Conservation (phyloP, 2,797 vertebrate genomes). For the Lophotriccus pileatus region DNA sequence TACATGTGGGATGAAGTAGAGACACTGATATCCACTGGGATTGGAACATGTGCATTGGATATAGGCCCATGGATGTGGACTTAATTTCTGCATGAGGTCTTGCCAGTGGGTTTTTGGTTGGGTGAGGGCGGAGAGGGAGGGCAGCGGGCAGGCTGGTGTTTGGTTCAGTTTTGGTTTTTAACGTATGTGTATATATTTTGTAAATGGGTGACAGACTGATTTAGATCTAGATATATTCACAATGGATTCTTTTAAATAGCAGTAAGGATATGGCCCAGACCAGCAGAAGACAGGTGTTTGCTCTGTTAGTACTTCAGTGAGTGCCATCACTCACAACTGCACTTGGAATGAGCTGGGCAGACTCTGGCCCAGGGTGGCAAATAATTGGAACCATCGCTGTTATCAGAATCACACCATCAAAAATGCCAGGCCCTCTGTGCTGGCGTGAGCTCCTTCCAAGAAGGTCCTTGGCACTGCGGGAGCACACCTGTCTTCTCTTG, state of each 20-base stretch:
- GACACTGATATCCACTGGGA: constrained; percentile 54
- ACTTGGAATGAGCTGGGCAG: neutral
- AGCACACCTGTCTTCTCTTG: neutral
- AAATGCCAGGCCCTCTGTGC: neutral
- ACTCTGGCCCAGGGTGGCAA: neutral
- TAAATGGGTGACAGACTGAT: constrained; percentile 67
- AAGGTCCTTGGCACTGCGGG: neutral
- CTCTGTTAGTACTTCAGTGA: neutral
- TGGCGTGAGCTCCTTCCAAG: neutral
- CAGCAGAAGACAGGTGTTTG: neutral
- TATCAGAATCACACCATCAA: neutral
- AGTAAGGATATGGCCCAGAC: neutral
- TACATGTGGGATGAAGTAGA: constrained; percentile 67
- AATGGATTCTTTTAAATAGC: constrained; percentile 2
- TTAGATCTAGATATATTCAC: constrained; percentile 70
- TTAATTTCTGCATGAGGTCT: constrained; percentile 56
- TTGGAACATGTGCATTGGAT: neutral
- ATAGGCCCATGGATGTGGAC: constrained; percentile 14
- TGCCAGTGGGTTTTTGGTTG: constrained; percentile 51
- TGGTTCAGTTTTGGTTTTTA: constrained; percentile 15
- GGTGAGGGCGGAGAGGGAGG: neutral
- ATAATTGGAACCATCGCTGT: neutral
- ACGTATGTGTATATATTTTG: constrained; percentile 67
- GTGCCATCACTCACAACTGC: neutral
- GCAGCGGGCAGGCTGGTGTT: neutral